These are phyloP conservation scores for Heterodera carotae DNA, from an alignment of 1,140 invertebrate genomes.

Conservation along the genomic window DNA sequence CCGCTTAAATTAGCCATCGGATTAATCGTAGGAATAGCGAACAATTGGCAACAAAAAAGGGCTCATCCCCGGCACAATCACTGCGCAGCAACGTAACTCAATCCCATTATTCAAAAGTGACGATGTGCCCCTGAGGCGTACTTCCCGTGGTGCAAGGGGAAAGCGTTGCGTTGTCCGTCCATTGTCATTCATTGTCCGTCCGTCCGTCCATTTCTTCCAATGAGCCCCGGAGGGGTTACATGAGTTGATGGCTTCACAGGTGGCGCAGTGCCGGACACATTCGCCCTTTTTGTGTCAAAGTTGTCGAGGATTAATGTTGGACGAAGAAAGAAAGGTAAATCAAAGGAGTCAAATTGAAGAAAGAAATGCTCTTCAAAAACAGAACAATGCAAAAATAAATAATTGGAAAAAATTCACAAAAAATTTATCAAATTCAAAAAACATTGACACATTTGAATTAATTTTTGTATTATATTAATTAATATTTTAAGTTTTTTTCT, in stretches of 20 bases:
- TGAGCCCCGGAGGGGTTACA: background rate
- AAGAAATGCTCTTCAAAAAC: no score
- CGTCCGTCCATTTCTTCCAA: background rate
- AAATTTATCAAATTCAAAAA: no score
- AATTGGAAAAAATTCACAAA: no score
- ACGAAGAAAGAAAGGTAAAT: background rate
- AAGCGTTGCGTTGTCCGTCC: background rate
- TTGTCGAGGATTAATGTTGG: no score
- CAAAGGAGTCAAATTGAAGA: no score
- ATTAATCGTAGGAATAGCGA: background rate
- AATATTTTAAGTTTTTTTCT: no score
- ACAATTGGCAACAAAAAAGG: background rate
- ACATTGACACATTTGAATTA: no score
- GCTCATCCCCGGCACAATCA: constrained; percentile 1
- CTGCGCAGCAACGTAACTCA: background rate
- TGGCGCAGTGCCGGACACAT: background rate
- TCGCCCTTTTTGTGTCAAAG: no score
- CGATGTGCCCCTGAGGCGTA: constrained; percentile 2
- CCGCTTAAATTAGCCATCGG: no score
- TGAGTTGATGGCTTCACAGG: background rate
- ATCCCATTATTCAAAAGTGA: constrained; percentile 5
- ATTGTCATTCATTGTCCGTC: constrained; percentile 12
- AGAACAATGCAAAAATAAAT: no score
- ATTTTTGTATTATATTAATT: no score
- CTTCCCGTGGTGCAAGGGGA: constrained; percentile 8